These are phyloP conservation scores for Catharus minimus DNA, from an alignment of 2,113 vertebrate genomes.

Conservation along the genomic window DNA sequence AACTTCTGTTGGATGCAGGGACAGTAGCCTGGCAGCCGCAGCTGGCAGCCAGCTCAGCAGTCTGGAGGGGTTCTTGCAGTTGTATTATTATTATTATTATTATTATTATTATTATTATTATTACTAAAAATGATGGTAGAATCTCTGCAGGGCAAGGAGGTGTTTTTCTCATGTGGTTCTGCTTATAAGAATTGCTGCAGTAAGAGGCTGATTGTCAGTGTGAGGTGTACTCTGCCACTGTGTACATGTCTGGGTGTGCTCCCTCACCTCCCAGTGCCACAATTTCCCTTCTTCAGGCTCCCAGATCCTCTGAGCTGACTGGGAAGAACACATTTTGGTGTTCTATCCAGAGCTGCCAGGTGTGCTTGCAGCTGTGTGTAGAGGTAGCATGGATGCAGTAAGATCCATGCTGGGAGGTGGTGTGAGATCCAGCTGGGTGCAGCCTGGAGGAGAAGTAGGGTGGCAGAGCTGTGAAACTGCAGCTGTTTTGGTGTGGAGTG, in stretches of 20 bases:
- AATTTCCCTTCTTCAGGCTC: neutral
- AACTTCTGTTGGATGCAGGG: accelerated
- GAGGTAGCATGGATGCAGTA: too few species aligned
- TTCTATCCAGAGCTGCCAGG: neutral
- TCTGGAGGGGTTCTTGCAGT: neutral
- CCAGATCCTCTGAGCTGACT: neutral
- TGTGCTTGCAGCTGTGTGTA: neutral
- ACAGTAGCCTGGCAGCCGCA: accelerated
- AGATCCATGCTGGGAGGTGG: neutral
- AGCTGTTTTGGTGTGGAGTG: neutral
- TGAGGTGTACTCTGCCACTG: accelerated
- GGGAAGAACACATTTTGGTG: neutral
- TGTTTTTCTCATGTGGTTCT: neutral
- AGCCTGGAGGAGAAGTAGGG: neutral
- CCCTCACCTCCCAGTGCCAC: accelerated
- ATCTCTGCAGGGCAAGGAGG: neutral
- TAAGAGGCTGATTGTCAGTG: neutral
- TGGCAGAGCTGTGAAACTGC: neutral
- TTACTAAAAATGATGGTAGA: neutral
- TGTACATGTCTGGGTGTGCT: accelerated
- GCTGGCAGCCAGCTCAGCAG: neutral
- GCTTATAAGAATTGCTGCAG: neutral
- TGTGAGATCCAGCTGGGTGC: neutral
- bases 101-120: neutral
- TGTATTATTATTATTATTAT: neutral